Evolutionary conservation across 2,888 invertebrate species (phyloP).

Genomic region (Orgyia antiqua): DNA sequence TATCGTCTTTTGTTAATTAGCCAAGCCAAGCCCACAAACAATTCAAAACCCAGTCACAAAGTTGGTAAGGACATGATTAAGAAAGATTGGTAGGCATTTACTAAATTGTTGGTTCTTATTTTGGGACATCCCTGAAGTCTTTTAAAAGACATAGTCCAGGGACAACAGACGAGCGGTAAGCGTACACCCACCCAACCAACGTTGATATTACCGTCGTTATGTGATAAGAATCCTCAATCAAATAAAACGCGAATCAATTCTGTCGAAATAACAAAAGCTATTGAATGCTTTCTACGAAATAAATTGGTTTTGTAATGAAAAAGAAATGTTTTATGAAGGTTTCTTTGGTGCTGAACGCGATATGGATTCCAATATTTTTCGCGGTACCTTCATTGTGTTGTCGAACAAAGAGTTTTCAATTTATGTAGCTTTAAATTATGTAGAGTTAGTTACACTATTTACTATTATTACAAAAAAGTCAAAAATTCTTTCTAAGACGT

Average conservation of each 20-base stretch:
- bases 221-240: conserved; percentile 55
- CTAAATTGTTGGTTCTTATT: no score
- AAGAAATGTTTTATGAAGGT: conserved; percentile 16
- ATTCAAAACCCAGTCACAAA: no score
- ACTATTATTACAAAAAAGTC: no score
- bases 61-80: no score
- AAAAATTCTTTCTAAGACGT: no score
- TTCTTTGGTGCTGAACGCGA: conserved; percentile 13
- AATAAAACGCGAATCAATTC: conserved; percentile 46
- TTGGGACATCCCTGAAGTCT: background rate
- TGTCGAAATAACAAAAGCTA: conserved; percentile 38
- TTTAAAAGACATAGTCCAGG: conserved; percentile 14
- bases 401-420: background rate
- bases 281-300: conserved; percentile 42
- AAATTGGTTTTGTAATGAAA: conserved; percentile 38
- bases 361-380: background rate
- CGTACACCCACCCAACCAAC: conserved; percentile 27
- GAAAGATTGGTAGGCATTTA: no score
- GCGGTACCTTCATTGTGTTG: background rate
- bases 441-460: no score
- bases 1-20: no score
- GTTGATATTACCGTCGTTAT: conserved; percentile 48
- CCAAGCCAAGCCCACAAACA: no score
- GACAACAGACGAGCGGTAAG: conserved; percentile 39
- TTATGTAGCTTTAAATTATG: background rate